Percentiles rank a stretch among this genome's conserved stretches.
Evolutionary conservation across 2,113 vertebrate genomes (phyloP).

Genomic region (Blennius ocellaris): DNA sequence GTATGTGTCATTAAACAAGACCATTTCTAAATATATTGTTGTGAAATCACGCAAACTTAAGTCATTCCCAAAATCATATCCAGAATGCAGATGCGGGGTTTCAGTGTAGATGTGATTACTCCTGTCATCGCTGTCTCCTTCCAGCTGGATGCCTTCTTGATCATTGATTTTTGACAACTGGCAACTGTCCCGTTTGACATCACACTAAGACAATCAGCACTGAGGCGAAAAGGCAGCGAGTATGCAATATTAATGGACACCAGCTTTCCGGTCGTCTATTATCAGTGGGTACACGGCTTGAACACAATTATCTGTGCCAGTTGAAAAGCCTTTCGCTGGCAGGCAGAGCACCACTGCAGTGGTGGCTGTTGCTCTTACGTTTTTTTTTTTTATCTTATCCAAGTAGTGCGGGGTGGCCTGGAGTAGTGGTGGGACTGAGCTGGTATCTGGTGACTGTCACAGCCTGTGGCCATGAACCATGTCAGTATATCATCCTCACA

Average conservation of each 20-base stretch:
- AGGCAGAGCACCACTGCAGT: slow-evolving; percentile 23
- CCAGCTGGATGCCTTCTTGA: slow-evolving; percentile 67
- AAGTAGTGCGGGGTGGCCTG: slow-evolving; percentile 37
- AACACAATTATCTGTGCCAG: slow-evolving; percentile 13
- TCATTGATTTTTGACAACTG: slow-evolving; percentile 61
- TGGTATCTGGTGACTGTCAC: slow-evolving; percentile 43
- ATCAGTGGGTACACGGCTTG: slow-evolving; percentile 6
- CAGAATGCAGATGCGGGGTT: slow-evolving; percentile 66
- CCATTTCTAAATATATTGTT: slow-evolving; percentile 36
- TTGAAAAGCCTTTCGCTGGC: slow-evolving; percentile 7
- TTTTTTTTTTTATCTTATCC: slow-evolving; percentile 60
- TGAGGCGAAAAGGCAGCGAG: slow-evolving; percentile 12
- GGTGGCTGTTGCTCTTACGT: slow-evolving; percentile 10
- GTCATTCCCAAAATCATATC: slow-evolving; percentile 72
- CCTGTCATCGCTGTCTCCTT: slow-evolving; percentile 64
- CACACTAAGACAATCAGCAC: slow-evolving; percentile 36
- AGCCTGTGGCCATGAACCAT: slow-evolving; percentile 8
- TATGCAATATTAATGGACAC: slow-evolving; percentile 31
- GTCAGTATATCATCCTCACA: neutral
- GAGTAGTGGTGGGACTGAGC: slow-evolving; percentile 19
- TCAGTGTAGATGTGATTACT: slow-evolving; percentile 68
- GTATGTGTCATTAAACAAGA: slow-evolving; percentile 27
- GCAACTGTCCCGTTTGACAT: slow-evolving; percentile 55
- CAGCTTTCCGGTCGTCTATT: slow-evolving; percentile 37
- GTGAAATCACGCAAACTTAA: slow-evolving; percentile 72